phyloP scores from a whole-genome alignment of 2,888 invertebrate genomes.

The Dicranocentrus wangi region DNA sequence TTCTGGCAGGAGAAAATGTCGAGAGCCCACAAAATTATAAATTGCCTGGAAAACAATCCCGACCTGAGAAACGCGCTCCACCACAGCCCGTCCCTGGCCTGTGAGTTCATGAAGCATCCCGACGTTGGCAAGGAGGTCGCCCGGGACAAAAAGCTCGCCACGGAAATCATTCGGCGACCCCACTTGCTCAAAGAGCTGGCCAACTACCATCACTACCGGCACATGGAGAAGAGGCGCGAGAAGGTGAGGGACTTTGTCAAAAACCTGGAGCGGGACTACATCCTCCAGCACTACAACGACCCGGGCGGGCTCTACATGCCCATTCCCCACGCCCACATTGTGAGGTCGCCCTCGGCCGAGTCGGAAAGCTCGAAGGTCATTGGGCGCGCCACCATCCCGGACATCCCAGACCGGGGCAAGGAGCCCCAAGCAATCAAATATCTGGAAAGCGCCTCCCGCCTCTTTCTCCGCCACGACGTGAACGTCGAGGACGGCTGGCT shows the following conservation, averaged over 20 bases:
- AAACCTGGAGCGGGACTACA: conserved; percentile 28
- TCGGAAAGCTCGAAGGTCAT: conserved; percentile 20
- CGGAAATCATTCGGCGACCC: conserved; percentile 44
- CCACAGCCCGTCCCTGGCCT: conserved; percentile 31
- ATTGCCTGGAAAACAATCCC: conserved; percentile 23
- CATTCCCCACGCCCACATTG: background rate
- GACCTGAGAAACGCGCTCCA: conserved; percentile 33
- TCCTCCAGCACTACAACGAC: conserved; percentile 17
- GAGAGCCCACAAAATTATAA: conserved; percentile 17
- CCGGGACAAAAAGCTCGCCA: conserved; percentile 49
- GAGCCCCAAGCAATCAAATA: conserved; percentile 36
- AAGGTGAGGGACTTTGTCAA: conserved; percentile 32
- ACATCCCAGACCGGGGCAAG: conserved; percentile 1
- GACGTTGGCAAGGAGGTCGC: conserved; percentile 41
- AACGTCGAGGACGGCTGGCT: conserved; percentile 31
- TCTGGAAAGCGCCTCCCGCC: conserved; percentile 13
- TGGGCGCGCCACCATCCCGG: conserved; percentile 41
- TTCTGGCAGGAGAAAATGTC: conserved; percentile 54
- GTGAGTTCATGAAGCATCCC: conserved; percentile 56
- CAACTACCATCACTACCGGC: conserved; percentile 38
- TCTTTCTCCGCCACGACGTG: conserved; percentile 51
- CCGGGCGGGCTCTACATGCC: conserved; percentile 14
- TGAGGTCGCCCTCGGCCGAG: conserved; percentile 6
- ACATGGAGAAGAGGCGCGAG: conserved; percentile 20
- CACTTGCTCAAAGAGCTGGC: conserved; percentile 51